A percentile compares a stretch with the other conserved stretches of the same genome.
Conservation (phyloP, 2,888 invertebrate genomes). For the Mesochorus sp. region DNA sequence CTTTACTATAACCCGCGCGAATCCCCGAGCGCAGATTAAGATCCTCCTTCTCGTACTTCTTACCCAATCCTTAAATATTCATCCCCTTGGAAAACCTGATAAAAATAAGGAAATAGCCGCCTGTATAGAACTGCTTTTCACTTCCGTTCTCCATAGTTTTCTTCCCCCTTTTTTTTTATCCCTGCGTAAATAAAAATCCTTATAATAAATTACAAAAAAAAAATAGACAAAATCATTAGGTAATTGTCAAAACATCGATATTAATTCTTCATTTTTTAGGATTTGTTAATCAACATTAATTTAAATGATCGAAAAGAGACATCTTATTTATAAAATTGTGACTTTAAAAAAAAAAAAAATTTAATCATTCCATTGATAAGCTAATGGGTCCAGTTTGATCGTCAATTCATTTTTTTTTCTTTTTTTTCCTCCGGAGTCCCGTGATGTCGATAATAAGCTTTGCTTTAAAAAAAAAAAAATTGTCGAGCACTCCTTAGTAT, state of each 20-base stretch:
- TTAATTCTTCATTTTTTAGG: not conserved
- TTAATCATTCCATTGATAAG: constrained; percentile 47
- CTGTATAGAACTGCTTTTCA: constrained; percentile 64
- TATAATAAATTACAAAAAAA: constrained; percentile 2
- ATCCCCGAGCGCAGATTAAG: constrained; percentile 85
- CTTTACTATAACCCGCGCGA: constrained; percentile 72
- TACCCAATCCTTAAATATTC: constrained; percentile 83
- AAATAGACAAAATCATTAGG: not conserved
- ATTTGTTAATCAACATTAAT: too few species aligned
- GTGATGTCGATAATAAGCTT: constrained; percentile 54
- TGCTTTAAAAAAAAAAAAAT: constrained; percentile 38
- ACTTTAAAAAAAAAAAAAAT: too few species aligned
- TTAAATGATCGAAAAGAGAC: too few species aligned
- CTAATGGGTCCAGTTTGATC: not conserved
- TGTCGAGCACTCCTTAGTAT: constrained; percentile 27
- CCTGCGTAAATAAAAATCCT: constrained; percentile 3
- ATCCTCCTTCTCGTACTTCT: constrained; percentile 60
- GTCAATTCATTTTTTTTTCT: constrained; percentile 3
- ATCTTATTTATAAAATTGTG: not conserved
- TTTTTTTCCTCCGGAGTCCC: not conserved
- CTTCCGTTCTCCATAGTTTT: constrained; percentile 84
- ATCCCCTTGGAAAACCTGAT: constrained; percentile 83
- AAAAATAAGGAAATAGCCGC: constrained; percentile 84
- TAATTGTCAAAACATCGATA: not conserved
- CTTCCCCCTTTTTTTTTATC: constrained; percentile 38